These are phyloP conservation scores for Lissonota sp. DNA, from an alignment of 2,888 invertebrate genomes.

Conservation along the genomic window DNA sequence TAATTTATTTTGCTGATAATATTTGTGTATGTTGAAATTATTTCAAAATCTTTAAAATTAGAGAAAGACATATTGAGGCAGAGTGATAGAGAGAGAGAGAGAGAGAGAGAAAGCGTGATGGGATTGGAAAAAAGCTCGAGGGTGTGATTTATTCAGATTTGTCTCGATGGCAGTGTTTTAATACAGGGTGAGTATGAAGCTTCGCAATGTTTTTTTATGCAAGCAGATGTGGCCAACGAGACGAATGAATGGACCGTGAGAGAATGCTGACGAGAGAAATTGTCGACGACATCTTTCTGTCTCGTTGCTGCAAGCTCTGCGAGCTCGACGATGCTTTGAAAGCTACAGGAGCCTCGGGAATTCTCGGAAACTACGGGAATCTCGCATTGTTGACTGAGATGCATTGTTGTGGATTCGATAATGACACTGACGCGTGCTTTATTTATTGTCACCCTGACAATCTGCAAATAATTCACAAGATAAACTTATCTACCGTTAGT, in stretches of 20 bases:
- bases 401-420: slow-evolving; percentile 11
- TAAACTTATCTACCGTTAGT: too few species aligned
- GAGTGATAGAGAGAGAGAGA: neutral
- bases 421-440: slow-evolving; percentile 18
- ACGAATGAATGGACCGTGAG: slow-evolving; percentile 24
- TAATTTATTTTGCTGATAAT: too few species aligned
- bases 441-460: neutral
- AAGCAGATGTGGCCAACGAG: slow-evolving; percentile 19
- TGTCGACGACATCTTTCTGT: neutral
- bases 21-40: too few species aligned
- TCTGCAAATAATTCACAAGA: neutral
- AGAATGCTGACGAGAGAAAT: slow-evolving; percentile 32
- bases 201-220: neutral
- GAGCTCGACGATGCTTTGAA: slow-evolving; percentile 15
- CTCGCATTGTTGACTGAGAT: slow-evolving; percentile 25
- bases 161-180: neutral
- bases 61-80: neutral
- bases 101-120: neutral
- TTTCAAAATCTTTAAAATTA: too few species aligned
- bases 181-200: neutral
- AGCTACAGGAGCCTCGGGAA: neutral
- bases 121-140: neutral
- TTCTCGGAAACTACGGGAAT: slow-evolving; percentile 6
- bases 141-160: neutral
- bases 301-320: slow-evolving; percentile 7